Evolutionary conservation across 1,140 invertebrate species (phyloP).

Genomic region (Linepithema humile): DNA sequence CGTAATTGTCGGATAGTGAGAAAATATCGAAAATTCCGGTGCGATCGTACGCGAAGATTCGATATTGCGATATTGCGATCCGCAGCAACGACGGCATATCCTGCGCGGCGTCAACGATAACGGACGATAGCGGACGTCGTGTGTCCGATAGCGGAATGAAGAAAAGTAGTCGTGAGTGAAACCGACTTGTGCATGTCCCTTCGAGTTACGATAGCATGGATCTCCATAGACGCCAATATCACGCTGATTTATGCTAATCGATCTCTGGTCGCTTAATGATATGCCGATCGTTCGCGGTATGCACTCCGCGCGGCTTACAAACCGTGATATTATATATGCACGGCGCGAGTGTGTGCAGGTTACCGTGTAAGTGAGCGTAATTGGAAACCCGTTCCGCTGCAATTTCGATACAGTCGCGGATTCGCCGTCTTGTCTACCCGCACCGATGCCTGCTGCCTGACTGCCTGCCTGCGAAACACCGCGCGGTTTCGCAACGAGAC

Average conservation of each 20-base stretch:
- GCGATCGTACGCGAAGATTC: neutral
- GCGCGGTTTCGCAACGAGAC: slow-evolving; percentile 38
- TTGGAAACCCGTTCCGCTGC: slow-evolving; percentile 71
- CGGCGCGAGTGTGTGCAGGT: neutral
- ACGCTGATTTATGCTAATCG: slow-evolving; percentile 74
- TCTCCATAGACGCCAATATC: slow-evolving; percentile 62
- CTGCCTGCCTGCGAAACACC: slow-evolving; percentile 27
- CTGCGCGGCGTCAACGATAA: neutral
- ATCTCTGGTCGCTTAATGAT: slow-evolving; percentile 61
- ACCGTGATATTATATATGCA: slow-evolving; percentile 42
- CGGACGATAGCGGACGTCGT: slow-evolving; percentile 4
- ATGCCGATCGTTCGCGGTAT: slow-evolving; percentile 63
- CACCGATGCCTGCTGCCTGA: too few relatives aligned
- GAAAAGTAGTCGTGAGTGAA: slow-evolving; percentile 16
- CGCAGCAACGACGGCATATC: neutral
- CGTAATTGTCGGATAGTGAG: neutral
- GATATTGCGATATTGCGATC: slow-evolving; percentile 4
- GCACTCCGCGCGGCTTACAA: slow-evolving; percentile 30
- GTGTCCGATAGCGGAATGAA: neutral
- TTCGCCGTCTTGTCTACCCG: slow-evolving; percentile 13
- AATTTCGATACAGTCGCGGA: slow-evolving; percentile 67
- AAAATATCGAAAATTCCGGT: neutral
- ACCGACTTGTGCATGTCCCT: slow-evolving; percentile 16
- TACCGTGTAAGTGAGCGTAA: slow-evolving; percentile 49
- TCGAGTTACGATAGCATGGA: slow-evolving; percentile 59